Base-by-base conservation (phyloP, 2,797 vertebrate species). In the Taenioides sp. region DNA sequence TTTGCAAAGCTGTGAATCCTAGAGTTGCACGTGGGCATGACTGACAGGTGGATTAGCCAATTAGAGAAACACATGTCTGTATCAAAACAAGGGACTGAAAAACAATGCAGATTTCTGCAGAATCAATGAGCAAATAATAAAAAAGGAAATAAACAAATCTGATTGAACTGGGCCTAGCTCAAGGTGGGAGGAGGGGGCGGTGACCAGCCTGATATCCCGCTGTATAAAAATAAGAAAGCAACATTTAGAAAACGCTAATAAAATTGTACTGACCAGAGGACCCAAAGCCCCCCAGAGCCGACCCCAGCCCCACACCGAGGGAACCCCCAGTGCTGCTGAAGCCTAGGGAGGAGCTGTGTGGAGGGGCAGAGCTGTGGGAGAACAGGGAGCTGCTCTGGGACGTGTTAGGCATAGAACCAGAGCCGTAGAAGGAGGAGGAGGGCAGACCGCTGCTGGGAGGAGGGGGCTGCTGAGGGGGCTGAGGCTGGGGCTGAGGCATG, bases 321-420 rank as follows among this genome's bases (percentile, higher is more conserved):
- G 98, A 98, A 87, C 93, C 95, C 0, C 82, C 88, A 37, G 95
- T 94, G 86, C 91, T 95, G 91, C 96, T 95, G 92, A 98, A 99
- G 85, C 97, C 97, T 88, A 99, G 94, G 67, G 97, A 98, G 73
- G 96, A 94, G 86, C 91, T 97, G 78, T 92, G 96, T 67, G 93
- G 96, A 52, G 94, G 96, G 16, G 95, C 95, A 63, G 95, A 96
- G 74, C 95, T 96, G 82, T 98, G 98, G 40, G 98, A 99, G 93
- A 99, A 99, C 62, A 99, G 94, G 65, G 98, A 99, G 90, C 95
- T 97, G 93, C 96, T 98, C 93, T 98, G 97, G 85, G 96, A 97
- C 80, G 94, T 98, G 90, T 91, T 96, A 14, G 95, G 94, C 86
- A 98, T 91, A 28, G 96, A 96, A 76, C 92, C 95, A 76, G 95